A percentile compares a stretch with the other conserved stretches of the same genome.
Conservation (phyloP, 1,140 invertebrate genomes). For the Drosophila murphyi region DNA sequence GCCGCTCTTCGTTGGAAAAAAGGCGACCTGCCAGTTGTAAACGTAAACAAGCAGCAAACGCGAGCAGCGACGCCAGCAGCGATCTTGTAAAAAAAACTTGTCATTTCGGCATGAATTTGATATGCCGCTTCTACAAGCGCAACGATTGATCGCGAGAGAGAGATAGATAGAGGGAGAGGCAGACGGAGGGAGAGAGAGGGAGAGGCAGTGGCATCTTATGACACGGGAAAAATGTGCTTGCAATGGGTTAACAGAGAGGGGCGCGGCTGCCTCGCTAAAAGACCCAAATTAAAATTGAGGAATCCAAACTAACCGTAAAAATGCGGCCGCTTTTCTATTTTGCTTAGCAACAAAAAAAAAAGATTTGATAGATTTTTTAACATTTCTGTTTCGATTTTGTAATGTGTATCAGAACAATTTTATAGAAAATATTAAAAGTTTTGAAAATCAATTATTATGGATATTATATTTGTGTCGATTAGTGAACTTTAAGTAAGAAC, state of each 20-base stretch:
- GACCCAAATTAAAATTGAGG: background rate
- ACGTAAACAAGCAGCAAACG: constrained; percentile 49
- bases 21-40: constrained; percentile 40
- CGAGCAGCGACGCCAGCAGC: constrained; percentile 24
- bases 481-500: no score
- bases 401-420: no score
- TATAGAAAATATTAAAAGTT: no score
- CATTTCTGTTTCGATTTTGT: no score
- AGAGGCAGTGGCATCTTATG: background rate
- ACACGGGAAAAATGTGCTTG: background rate
- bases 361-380: no score
- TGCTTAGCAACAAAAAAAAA: background rate
- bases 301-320: constrained; percentile 2
- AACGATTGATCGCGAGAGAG: constrained; percentile 2
- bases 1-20: constrained; percentile 8
- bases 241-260: constrained; percentile 19
- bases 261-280: constrained; percentile 10
- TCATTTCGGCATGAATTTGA: constrained; percentile 66
- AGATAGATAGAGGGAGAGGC: background rate
- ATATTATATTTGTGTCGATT: no score
- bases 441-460: no score
- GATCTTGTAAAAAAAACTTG: constrained; percentile 33
- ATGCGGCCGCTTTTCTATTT: background rate
- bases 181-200: background rate
- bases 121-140: constrained; percentile 64